Conservation (phyloP, 2,888 invertebrate genomes). For the Dynastes maya region DNA sequence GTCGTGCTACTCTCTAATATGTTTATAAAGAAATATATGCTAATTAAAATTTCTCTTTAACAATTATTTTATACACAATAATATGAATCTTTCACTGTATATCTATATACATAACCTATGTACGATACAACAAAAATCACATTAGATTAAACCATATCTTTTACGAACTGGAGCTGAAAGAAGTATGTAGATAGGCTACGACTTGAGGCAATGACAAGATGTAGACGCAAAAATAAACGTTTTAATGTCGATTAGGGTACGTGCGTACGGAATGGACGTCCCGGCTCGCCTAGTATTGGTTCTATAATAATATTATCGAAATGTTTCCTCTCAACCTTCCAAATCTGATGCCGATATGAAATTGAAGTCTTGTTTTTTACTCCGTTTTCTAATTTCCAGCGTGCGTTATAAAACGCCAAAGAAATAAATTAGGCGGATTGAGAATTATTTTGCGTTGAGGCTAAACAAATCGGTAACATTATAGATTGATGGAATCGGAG, state of each 20-base stretch:
- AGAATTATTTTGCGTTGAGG: too few relatives aligned
- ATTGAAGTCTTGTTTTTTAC: too few relatives aligned
- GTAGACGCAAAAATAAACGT: background rate
- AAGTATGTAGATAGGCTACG: background rate
- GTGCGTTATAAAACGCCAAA: too few relatives aligned
- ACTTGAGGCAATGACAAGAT: background rate
- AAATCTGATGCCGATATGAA: too few relatives aligned
- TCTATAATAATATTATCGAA: too few relatives aligned
- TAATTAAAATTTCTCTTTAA: slow-evolving; percentile 23
- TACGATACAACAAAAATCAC: slow-evolving; percentile 35
- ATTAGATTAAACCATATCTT: slow-evolving; percentile 1
- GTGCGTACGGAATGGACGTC: background rate
- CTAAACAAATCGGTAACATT: too few relatives aligned
- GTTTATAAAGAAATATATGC: background rate
- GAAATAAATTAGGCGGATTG: too few relatives aligned
- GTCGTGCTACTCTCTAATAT: too few relatives aligned
- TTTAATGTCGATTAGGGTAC: background rate
- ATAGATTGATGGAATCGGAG: too few relatives aligned
- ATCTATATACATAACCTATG: background rate
- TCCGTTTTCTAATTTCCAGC: too few relatives aligned
- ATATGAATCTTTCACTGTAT: background rate
- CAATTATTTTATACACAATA: slow-evolving; percentile 16
- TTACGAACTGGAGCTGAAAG: background rate
- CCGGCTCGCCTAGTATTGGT: background rate
- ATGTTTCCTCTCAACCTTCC: too few relatives aligned